Evolutionary conservation across 2,797 vertebrate species (phyloP), one percentile per base, ranked within the genome.

Genomic region (Silurus lanzhouensis): DNA sequence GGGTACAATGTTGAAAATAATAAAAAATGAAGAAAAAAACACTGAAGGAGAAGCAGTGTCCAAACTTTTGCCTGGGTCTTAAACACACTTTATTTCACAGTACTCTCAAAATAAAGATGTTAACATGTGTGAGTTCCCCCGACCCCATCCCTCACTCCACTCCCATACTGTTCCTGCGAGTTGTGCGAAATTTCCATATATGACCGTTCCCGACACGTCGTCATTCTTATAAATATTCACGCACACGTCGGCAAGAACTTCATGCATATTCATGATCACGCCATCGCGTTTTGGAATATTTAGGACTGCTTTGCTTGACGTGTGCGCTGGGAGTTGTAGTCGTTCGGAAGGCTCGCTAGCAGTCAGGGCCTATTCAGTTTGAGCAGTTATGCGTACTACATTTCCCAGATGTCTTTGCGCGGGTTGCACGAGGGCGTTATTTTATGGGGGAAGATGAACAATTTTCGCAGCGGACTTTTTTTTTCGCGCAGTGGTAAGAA

Each of bases 401-500:
- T 10, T 13, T 91, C 95, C 94, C 95, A 93, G 85, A 89, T 85
- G 1, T 0, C 93, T 79, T 6, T 52, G 48, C 2, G 90, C 88
- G 60, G 57, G 25, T 25, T 60, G 66, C 71, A 13, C 4, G 82
- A 84, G 86, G 5, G 86, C 86, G 91, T 82, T 87, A 85, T 77
- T 83, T 86, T 74, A 75, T 20, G 72, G 88, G 84, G 88, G 89
- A 92, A 92, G 89, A 91, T 93, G 90, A 85, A 91, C 91, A 91
- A 90, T 92, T 13, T 90, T 90, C 91, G 90, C 91, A 92, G 90
- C 89, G 90, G 91, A 93, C 88, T 91, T 83, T 52, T 52, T 52
- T 52, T 52, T 76, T 90, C 90, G 88, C 86, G 80, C 82, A 83
- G 82, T 86, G 94, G 94, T 93, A 83, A 93, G 93, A 92, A 70